Evolutionary conservation across 2,797 vertebrate genomes (phyloP).

Genomic region (Lithobates pipiens): DNA sequence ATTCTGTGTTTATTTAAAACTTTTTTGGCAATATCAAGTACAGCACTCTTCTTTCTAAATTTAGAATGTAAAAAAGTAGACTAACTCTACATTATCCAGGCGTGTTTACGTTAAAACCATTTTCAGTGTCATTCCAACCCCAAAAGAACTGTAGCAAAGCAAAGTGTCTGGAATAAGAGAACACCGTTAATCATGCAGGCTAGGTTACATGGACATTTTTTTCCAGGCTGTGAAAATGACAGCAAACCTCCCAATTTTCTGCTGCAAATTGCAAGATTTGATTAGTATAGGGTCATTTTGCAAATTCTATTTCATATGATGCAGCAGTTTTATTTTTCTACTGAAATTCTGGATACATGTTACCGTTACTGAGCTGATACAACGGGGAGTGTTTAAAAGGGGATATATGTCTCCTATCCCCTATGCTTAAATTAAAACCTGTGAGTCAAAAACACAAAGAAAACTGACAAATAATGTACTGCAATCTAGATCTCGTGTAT

Average conservation of each 20-base stretch:
- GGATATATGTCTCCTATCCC: no score
- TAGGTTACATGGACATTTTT: background rate
- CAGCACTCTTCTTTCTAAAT: background rate
- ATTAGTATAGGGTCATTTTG: no score
- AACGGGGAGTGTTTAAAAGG: no score
- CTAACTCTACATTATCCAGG: background rate
- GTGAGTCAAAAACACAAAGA: no score
- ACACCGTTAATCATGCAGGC: background rate
- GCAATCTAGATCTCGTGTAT: no score
- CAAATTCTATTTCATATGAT: no score
- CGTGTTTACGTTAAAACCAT: constrained; percentile 2
- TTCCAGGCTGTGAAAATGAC: background rate
- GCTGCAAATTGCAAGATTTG: background rate
- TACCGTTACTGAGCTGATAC: no score
- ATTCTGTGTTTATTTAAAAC: background rate
- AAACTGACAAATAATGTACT: no score
- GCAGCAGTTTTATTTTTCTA: no score
- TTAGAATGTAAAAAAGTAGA: background rate
- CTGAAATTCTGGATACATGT: no score
- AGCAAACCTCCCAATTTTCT: background rate
- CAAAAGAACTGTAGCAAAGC: background rate
- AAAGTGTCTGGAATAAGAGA: background rate
- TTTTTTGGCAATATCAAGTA: background rate
- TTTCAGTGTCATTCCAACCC: background rate
- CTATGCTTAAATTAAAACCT: no score